phyloP scores from a whole-genome alignment of 2,113 vertebrate genomes.

The Rhombomys opimus region DNA sequence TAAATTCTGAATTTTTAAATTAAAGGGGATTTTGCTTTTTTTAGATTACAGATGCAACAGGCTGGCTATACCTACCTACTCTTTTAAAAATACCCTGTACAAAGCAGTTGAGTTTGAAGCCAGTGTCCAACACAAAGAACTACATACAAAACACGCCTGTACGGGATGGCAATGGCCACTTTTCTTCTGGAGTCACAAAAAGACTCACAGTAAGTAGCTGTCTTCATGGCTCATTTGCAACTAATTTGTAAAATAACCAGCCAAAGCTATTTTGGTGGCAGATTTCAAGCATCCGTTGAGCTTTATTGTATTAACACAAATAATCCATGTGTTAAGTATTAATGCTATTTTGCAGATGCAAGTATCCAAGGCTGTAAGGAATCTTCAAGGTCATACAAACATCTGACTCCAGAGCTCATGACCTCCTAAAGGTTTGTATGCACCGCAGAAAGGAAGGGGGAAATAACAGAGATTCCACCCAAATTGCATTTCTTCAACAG shows the following conservation, averaged over 20 bases:
- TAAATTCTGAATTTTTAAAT: background rate
- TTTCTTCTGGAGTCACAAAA: background rate
- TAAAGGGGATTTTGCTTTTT: background rate
- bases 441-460: background rate
- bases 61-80: background rate
- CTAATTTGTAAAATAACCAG: background rate
- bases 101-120: background rate
- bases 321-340: background rate
- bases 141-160: background rate
- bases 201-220: background rate
- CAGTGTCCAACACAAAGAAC: background rate
- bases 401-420: background rate
- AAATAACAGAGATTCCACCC: background rate
- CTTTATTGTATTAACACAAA: background rate
- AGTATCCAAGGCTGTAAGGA: background rate
- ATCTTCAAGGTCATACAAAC: background rate
- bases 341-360: background rate
- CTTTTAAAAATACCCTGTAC: background rate
- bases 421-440: background rate
- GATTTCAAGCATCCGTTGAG: background rate
- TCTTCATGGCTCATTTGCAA: constrained; percentile 20
- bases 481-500: background rate
- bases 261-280: background rate
- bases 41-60: background rate
- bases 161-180: background rate